Evolutionary conservation across 2,797 vertebrate species (phyloP).

Genomic region (Austrolebias charrua): DNA sequence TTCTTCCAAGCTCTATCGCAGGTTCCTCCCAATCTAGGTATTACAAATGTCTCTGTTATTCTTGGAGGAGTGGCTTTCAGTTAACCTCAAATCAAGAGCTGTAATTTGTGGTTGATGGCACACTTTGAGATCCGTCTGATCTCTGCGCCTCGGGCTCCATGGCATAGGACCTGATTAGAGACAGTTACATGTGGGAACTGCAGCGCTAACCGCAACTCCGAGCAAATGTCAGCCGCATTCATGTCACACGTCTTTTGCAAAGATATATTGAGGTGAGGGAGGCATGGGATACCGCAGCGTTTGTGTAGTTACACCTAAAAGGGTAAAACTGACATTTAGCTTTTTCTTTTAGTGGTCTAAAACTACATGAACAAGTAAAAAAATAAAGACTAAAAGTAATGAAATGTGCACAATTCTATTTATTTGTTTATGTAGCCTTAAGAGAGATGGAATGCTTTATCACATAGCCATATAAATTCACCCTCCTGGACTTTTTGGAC

Average conservation of each 20-base stretch:
- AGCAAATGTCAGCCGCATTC: conserved; percentile 68
- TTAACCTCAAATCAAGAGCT: conserved; percentile 87
- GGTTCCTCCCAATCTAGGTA: conserved; percentile 76
- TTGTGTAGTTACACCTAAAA: conserved; percentile 57
- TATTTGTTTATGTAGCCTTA: no score
- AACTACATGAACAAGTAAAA: background rate
- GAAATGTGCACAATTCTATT: no score
- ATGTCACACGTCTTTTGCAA: conserved; percentile 63
- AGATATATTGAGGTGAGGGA: conserved; percentile 57
- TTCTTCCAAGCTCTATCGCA: conserved; percentile 67
- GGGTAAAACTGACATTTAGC: conserved; percentile 39
- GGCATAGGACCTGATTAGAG: conserved; percentile 82
- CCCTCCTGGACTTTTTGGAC: no score
- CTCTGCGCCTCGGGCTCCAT: conserved; percentile 79
- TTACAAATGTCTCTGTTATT: conserved; percentile 82
- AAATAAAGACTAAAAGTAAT: no score
- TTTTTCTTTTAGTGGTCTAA: conserved; percentile 44
- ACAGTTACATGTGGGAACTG: conserved; percentile 83
- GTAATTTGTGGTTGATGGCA: conserved; percentile 88
- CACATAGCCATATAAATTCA: no score
- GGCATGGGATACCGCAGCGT: conserved; percentile 23
- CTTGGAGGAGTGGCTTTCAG: conserved; percentile 81
- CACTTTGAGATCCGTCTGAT: conserved; percentile 86
- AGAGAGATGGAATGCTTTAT: no score
- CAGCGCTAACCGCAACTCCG: conserved; percentile 78